Evolutionary conservation across 2,888 invertebrate species (phyloP), one percentile per base, ranked within the genome.

Genomic region (Nowickia ferox): DNA sequence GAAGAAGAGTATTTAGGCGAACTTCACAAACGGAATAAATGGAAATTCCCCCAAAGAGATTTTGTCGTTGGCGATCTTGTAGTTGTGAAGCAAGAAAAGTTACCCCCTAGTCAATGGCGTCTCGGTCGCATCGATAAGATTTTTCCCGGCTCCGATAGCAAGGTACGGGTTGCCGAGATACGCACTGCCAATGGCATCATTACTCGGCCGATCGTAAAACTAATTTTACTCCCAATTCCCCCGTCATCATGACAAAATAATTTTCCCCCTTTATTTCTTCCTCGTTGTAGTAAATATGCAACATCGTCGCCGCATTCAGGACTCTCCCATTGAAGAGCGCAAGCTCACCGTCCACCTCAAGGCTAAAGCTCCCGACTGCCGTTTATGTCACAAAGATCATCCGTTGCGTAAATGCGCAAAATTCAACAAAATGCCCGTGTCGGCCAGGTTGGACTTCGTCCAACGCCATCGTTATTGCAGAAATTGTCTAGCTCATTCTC

Each of bases 1-100:
- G 6, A 68, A n/a, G 30, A 30, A 1, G 66, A 66, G n/a, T 66
- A 66, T 40, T n/a, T 66, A 15, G 11, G 4, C 1, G 48, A 68
- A 48, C 2, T 68, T 2, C 66, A 68, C 11, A 68, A 51, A 38
- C 15, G 66, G 0, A 38, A 6, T 0, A 71, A 44, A 11, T 22
- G 71, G 44, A 71, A 71, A 13, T 57, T n/a, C 3, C 71, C 57
- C 13, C 15, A 71, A 57, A n/a, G 57, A 42, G 22, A 71, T 10
- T 71, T 57, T 5, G 1, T 9, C 9, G n/a, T 71, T 9, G 22
- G 44, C 6, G 71, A 71, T 13, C 44, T 55, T 8, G 71, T 55
- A 1, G 42, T 55, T 5, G 17, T 55, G 5, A 53, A 13, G 11
- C 19, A 71, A 42, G 55, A 53, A 42, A 42, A 71, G n/a, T 40